Base-by-base conservation (phyloP, 2,797 vertebrate species). In the Triplophysa yarkandensis region DNA sequence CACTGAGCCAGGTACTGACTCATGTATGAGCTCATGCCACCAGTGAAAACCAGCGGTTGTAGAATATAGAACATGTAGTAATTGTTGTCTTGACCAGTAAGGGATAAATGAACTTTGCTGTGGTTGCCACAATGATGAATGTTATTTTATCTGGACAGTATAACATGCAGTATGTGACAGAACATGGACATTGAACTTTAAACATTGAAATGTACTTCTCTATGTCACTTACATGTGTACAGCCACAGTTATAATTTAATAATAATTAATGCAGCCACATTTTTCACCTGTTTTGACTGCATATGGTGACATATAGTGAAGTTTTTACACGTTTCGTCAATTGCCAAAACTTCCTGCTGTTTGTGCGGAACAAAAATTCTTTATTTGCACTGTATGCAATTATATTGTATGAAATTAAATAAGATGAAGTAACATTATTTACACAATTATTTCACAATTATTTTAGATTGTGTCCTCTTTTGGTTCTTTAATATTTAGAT, bases 1-100 rank as follows among this genome's bases (percentile, higher is more conserved):
- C 74, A 71, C 77, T 85, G 89, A 88, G 86, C 89, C 87, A 91
- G 90, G 89, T 89, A 89, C 89, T 92, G 89, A 92, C 90, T 93
- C 88, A 89, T 86, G 67, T 83, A 88, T 90, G 88, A 91, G 88
- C 88, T 88, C 91, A 83, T 85, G 87, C 67, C 78, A 84, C 64
- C 74, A 80, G 44, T 85, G 67, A 77, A 80, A 39, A 50, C 78
- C 74, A 70, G 81, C 81, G 78, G 52, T 64, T 74, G 66, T 73
- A 67, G 85, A 68, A 83, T 86, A 87, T 82, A 85, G 77, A 82
- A 65, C 9, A 79, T 52, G 71, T 43, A 58, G 21, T 79, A n/a
- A 68, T 69, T 75, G 68, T 60, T 30, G 57, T 72, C 76, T 41
- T 16, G 30, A 78, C 23, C 64, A 48, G 11, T 41, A 27, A 41